These are phyloP conservation scores for Torymus aiolomorphi DNA, from an alignment of 2,888 invertebrate species.

Conservation along the genomic window DNA sequence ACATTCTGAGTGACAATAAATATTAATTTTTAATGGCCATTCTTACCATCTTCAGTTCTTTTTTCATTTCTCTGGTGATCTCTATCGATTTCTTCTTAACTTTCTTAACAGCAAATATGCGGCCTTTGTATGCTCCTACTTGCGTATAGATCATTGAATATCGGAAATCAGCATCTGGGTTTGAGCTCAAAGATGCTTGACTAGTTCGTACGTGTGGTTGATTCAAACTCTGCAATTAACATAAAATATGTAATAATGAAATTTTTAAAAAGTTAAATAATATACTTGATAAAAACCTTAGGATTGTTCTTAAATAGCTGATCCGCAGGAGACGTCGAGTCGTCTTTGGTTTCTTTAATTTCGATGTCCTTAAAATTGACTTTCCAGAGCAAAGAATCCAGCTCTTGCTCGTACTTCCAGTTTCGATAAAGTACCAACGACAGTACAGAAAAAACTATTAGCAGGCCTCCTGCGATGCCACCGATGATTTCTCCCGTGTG, in stretches of 20 bases:
- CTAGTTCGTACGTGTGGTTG: slow-evolving; percentile 83
- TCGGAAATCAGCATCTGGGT: slow-evolving; percentile 92
- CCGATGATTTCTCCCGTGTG: slow-evolving; percentile 90
- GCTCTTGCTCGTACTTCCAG: slow-evolving; percentile 95
- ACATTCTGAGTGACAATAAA: neutral
- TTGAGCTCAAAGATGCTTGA: slow-evolving; percentile 94
- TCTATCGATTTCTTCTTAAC: slow-evolving; percentile 91
- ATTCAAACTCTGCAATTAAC: slow-evolving; percentile 55
- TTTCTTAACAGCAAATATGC: slow-evolving; percentile 90
- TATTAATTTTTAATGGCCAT: neutral
- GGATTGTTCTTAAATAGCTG: slow-evolving; percentile 51
- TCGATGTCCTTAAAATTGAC: slow-evolving; percentile 94
- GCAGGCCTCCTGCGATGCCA: slow-evolving; percentile 87
- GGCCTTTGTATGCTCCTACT: slow-evolving; percentile 91
- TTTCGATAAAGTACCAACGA: slow-evolving; percentile 89
- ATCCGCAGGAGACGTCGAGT: slow-evolving; percentile 24
- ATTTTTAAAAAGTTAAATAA: neutral
- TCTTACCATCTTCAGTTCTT: slow-evolving; percentile 90
- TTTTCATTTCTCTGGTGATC: slow-evolving; percentile 92
- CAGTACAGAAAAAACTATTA: slow-evolving; percentile 84
- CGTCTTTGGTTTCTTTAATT: slow-evolving; percentile 77
- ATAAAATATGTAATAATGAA: too few species aligned
- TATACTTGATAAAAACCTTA: slow-evolving; percentile 39
- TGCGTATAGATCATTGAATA: slow-evolving; percentile 94
- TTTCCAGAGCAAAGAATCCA: slow-evolving; percentile 95